A percentile compares a stretch with the other conserved stretches of the same genome.
These are phyloP conservation scores for Drosophila barbarae DNA, from an alignment of 2,888 invertebrate genomes.

Conservation along the genomic window DNA sequence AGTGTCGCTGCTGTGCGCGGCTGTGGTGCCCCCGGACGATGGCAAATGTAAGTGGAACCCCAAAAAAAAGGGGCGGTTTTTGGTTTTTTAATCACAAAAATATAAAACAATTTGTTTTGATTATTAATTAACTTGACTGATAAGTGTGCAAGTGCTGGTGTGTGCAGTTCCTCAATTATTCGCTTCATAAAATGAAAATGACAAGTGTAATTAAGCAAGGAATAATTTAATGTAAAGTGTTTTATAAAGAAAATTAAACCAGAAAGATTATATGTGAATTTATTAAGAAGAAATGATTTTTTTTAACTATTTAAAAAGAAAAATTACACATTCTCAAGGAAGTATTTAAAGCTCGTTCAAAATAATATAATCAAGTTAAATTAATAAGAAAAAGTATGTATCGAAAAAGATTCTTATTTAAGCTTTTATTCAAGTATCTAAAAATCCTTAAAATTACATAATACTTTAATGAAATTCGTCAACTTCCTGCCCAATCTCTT, in stretches of 20 bases:
- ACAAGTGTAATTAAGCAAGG: background rate
- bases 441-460: too few relatives aligned
- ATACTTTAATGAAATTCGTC: too few relatives aligned
- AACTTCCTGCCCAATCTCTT: conserved; percentile 1
- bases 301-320: background rate
- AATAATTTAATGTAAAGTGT: background rate
- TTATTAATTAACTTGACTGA: background rate
- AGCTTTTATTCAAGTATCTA: background rate
- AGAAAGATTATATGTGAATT: too few relatives aligned
- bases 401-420: background rate
- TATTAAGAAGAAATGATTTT: background rate
- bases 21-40: conserved; percentile 59
- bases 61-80: conserved; percentile 2
- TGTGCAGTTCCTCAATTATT: background rate
- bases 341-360: background rate
- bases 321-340: background rate
- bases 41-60: conserved; percentile 73
- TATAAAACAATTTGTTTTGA: conserved; percentile 8
- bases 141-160: conserved; percentile 1
- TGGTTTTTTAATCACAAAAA: background rate
- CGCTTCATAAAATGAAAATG: background rate
- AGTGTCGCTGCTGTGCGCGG: conserved; percentile 17
- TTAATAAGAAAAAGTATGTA: background rate
- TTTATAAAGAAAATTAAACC: too few relatives aligned
- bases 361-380: background rate